Base-by-base conservation (phyloP, 1,140 invertebrate species). In the Macrocentrus cingulum region DNA sequence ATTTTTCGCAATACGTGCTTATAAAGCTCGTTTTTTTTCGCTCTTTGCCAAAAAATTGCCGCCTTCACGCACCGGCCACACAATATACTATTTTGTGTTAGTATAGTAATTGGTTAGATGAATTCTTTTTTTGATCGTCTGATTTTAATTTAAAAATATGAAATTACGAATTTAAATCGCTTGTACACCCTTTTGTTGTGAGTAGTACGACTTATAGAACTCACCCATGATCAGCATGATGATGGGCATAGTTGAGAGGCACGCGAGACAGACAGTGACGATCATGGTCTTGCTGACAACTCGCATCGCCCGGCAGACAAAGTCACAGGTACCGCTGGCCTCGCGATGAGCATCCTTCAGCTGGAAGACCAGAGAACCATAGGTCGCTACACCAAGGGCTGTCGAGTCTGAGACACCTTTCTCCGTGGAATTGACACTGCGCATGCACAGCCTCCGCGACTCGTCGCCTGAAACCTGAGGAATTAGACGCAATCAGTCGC, bases 331-430 rank as follows among this genome's bases (percentile, higher is more conserved):
- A 23, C 86, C 84, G 1, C 83, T 86, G 0, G 90, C 87, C 64
- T 93, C 90, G 71, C 88, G 84, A 64, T 91, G 90, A 39, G 90
- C 90, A 68, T 92, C 90, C 65, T 90, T 89, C 23, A 92, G 80
- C 71, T 91, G 89, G 70, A 91, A 90, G 2, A 88, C 86, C 22
- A 92, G 83, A 5, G 88, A 90, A 19, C 88, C 89, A 66, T 91
- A 91, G 0, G 87, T 87, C 0, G 85, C 84, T 1, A 87, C 80
- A 0, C 84, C 85, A 18, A 87, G 70, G 0, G 70, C 70, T 0
- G 74, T 71, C 8, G 80, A 75, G 9, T 69, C 80, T 16, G 37
- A 65, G 55, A 32, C 65, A 52, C 54, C 67, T 58, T 64, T 82
- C 71, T 62, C 74, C 36, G 68, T 73, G 60, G 63, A 82, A 74